A percentile compares a stretch with the other conserved stretches of the same genome.
phyloP scores from a whole-genome alignment of 92 coral and sea anemone genomes.

The Plumapathes pennacea region DNA sequence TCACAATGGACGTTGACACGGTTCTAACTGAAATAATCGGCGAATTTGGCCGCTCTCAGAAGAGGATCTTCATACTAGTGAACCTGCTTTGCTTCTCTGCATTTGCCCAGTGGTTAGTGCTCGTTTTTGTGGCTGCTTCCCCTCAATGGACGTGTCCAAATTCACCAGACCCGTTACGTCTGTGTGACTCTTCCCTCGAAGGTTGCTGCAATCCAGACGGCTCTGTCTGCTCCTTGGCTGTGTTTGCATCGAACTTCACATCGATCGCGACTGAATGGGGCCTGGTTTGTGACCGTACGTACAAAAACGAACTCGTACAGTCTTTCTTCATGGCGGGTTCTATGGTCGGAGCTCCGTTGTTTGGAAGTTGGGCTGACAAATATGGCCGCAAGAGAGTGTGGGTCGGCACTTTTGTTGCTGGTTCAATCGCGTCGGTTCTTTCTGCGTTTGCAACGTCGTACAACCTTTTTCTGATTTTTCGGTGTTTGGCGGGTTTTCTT shows the following conservation, averaged over 20 bases:
- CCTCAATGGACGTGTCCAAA: slow-evolving; percentile 79
- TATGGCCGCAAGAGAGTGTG: slow-evolving; percentile 73
- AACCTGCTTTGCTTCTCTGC: slow-evolving; percentile 48
- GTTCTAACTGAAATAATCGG: slow-evolving; percentile 63
- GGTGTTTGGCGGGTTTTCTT: slow-evolving; percentile 70
- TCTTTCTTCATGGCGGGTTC: slow-evolving; percentile 85
- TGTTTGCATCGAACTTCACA: slow-evolving; percentile 69
- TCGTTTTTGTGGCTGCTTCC: slow-evolving; percentile 81
- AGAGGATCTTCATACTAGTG: slow-evolving; percentile 47
- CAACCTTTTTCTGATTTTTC: slow-evolving; percentile 51
- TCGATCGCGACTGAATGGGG: slow-evolving; percentile 86
- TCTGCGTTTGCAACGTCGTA: slow-evolving; percentile 83
- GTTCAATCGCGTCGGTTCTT: slow-evolving; percentile 36
- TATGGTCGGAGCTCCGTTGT: slow-evolving; percentile 63
- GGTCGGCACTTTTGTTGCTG: slow-evolving; percentile 31
- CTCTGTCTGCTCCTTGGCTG: slow-evolving; percentile 49
- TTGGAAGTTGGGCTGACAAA: slow-evolving; percentile 69
- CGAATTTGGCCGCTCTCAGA: slow-evolving; percentile 83
- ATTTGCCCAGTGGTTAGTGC: slow-evolving; percentile 68
- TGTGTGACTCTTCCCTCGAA: slow-evolving; percentile 16
- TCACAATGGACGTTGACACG: slow-evolving; percentile 69
- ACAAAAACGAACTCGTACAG: slow-evolving; percentile 76
- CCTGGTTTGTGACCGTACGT: slow-evolving; percentile 75
- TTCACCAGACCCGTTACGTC: neutral
- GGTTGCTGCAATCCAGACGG: slow-evolving; percentile 48